These are phyloP conservation scores for Dicranocentrus wangi DNA, from an alignment of 2,888 invertebrate genomes.

Conservation along the genomic window DNA sequence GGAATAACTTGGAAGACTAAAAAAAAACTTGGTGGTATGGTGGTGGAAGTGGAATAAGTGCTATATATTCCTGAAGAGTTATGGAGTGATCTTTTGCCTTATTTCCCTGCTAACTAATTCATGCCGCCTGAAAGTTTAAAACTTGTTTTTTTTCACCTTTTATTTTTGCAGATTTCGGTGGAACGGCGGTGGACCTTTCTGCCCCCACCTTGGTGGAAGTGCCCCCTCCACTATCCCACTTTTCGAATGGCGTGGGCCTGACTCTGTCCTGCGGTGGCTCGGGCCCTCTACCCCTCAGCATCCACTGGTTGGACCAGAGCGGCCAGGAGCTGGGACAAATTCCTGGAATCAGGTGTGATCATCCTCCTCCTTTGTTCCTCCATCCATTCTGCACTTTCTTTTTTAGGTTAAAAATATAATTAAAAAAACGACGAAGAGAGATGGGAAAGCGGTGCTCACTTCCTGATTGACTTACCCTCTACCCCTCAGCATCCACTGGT, in stretches of 20 bases:
- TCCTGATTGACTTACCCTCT: too few species aligned
- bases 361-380: not conserved
- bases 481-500: not conserved
- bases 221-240: conserved; percentile 68
- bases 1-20: not conserved
- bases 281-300: conserved; percentile 64
- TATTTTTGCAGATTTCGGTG: conserved; percentile 27
- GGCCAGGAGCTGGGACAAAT: conserved; percentile 64
- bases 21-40: not conserved
- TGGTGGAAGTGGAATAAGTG: not conserved
- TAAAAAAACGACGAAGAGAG: too few species aligned
- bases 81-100: not conserved
- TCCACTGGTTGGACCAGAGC: conserved; percentile 60
- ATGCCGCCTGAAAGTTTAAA: not conserved
- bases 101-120: not conserved
- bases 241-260: conserved; percentile 69
- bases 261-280: conserved; percentile 64
- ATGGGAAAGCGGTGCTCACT: too few species aligned
- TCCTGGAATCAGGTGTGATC: conserved; percentile 65
- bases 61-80: not conserved
- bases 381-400: too few species aligned
- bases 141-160: not conserved
- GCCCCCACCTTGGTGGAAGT: conserved; percentile 59
- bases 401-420: too few species aligned
- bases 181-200: conserved; percentile 62